Conservation (phyloP, 2,113 vertebrate genomes). For the Albula glossodonta region DNA sequence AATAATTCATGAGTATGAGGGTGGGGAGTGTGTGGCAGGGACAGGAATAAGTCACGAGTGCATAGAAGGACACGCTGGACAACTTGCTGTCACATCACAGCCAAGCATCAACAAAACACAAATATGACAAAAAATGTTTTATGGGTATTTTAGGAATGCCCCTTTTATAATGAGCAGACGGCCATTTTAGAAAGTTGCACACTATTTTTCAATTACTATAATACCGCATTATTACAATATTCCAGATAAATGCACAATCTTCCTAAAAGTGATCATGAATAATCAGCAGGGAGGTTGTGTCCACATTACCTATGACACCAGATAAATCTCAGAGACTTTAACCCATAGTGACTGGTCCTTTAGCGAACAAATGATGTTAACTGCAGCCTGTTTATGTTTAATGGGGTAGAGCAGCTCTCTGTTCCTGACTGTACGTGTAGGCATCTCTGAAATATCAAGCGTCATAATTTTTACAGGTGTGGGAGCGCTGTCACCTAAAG, state of each 20-base stretch:
- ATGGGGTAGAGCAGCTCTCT: not conserved
- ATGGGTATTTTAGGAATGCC: not conserved
- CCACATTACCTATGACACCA: not conserved
- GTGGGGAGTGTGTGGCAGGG: conserved; percentile 40
- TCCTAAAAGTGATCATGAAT: not conserved
- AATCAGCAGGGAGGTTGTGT: not conserved
- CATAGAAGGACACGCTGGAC: not conserved
- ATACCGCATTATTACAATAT: not conserved
- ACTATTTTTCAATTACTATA: not conserved
- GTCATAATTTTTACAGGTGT: not conserved
- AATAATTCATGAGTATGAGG: conserved; percentile 55
- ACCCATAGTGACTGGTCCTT: not conserved
- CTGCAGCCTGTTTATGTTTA: not conserved
- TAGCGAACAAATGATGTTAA: not conserved
- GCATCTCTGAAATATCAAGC: not conserved
- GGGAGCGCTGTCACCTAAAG: not conserved
- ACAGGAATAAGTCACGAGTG: not conserved
- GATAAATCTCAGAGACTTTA: not conserved
- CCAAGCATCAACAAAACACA: not conserved
- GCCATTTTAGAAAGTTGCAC: not conserved
- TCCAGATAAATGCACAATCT: not conserved
- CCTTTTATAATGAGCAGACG: not conserved
- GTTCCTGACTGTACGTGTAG: not conserved
- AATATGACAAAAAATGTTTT: no score
- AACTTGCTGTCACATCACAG: not conserved